These are phyloP conservation scores for Drosophila mimica DNA, from an alignment of 2,888 invertebrate genomes.

Conservation along the genomic window DNA sequence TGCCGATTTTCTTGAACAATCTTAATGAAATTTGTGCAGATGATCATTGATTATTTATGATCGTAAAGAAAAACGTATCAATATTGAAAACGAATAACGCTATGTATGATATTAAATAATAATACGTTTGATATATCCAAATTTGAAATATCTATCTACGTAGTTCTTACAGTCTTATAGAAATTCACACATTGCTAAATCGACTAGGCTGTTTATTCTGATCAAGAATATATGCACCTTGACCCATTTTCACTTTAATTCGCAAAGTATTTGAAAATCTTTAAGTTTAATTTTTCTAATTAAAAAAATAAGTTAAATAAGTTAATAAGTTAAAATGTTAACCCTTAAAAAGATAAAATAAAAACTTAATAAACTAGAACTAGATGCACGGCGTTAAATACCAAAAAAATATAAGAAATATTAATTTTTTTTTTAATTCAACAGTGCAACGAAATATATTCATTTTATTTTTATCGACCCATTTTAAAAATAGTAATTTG, in stretches of 20 bases:
- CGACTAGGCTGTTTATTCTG: background rate
- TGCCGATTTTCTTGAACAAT: background rate
- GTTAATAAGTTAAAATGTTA: background rate
- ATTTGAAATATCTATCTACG: background rate
- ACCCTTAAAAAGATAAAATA: background rate
- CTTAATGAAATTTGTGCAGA: background rate
- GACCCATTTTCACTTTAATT: no score
- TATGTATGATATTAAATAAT: background rate
- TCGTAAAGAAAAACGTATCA: background rate
- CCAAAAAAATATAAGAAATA: background rate
- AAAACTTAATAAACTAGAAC: background rate
- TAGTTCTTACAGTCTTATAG: background rate
- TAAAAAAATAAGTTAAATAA: background rate
- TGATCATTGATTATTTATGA: background rate
- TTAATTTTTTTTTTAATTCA: background rate
- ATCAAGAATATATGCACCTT: background rate
- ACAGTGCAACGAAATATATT: background rate
- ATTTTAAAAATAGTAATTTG: background rate
- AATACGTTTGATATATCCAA: background rate
- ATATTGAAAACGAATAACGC: background rate
- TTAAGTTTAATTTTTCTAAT: background rate
- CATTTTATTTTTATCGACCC: background rate
- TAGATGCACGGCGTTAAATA: background rate
- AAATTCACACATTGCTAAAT: background rate
- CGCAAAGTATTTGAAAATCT: background rate